Evolutionary conservation across 2,113 vertebrate species (phyloP), one percentile per base, ranked within the genome.

Genomic region (Mionectes macconnelli): DNA sequence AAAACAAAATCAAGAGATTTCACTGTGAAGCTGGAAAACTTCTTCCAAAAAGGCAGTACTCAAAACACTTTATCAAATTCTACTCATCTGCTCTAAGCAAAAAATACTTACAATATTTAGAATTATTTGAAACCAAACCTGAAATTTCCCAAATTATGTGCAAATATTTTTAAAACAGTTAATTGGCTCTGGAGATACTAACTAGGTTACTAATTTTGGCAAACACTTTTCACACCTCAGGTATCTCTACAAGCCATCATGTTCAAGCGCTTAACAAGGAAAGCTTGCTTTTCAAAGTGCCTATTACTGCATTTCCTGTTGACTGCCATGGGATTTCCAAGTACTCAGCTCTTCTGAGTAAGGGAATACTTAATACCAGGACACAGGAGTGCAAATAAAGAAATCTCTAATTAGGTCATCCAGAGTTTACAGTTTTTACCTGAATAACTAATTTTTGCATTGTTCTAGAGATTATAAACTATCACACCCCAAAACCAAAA

Each of bases 301-400:
- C 93, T 88, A 96, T 91, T 93, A 74, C 42, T 78, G 90, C 92
- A 90, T 55, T 93, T 92, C 56, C 80, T 25, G 0, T 78, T 81
- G 88, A 75, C 79, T 97, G 92, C 85, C 92, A 92, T 84, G 92
- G 88, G 90, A 96, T 95, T 97, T 93, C 83, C 72, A 95, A 95
- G 68, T 56, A 92, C 44, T 84, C 28, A 52, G 75, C 64, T 86
- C 76, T 94, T 95, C 92, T 64, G 56, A 90, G 39, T 77, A 92
- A 74, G 33, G 76, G 87, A 95, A 89, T 89, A 96, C 85, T 68
- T 84, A 89, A 64, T 75, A 75, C 21, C 73, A 93, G 80, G 68
- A 77, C 83, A 94, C 69, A 64, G 33, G 78, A 90, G 40, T 45
- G 53, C 86, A 91, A 86, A 92, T 89, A 84, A 78, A 81, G 68